Base-by-base conservation (phyloP, 2,797 vertebrate species). In the Arremon brunneinucha region DNA sequence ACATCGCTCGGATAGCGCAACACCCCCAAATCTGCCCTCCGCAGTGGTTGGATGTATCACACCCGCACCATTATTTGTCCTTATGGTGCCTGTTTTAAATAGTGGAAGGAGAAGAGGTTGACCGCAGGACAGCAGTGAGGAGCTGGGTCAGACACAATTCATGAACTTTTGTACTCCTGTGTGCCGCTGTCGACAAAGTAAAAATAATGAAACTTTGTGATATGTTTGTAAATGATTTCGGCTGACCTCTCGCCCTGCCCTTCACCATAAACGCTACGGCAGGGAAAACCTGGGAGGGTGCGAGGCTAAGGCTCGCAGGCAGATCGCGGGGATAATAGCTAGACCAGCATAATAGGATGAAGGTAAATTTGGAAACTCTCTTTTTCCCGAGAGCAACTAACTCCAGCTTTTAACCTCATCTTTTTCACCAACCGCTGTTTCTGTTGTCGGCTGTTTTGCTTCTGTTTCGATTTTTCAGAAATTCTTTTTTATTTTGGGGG, bases 141-240 rank as follows among this genome's bases (percentile, higher is more conserved):
- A 96, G 94, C 98, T 98, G 98, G 98, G 97, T 98, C 97, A 97
- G 93, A 94, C 91, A 95, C 97, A 97, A 97, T 98, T 97, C 96
- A 81, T 98, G 98, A 99, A 99, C 98, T 98, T 99, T 98, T 98
- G 98, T 98, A 97, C 98, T 98, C 98, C 97, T 98, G 96, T 98
- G 94, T 98, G 97, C 97, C 97, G 98, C 98, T 99, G 98, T 99
- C 98, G 97, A 81, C 97, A 96, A 97, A 96, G 95, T 95, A 96
- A 98, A 98, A 99, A 99, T 98, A 99, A 99, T 99, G 98, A 98
- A 99, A 98, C 97, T 98, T 99, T 98, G 97, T 98, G 98, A 98
- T 99, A 98, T 98, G 97, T 98, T 99, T 99, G 98, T 98, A 98
- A 99, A 99, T 99, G 98, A 98, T 99, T 99, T 97, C 53, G 93